Evolutionary conservation across 2,797 vertebrate genomes (phyloP).

Genomic region (Myioborus melanocephalus): DNA sequence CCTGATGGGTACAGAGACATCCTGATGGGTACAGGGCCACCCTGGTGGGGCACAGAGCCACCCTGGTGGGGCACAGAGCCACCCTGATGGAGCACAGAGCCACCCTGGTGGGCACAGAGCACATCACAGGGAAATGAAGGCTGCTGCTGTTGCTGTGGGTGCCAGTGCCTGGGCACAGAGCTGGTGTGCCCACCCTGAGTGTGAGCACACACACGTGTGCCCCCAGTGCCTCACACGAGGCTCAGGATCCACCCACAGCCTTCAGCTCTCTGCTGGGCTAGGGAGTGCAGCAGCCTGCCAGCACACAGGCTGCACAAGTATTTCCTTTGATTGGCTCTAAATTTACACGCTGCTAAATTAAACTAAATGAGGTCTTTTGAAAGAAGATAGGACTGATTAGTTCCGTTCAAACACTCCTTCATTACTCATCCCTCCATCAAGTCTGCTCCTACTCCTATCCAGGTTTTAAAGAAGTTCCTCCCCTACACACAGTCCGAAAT

Average conservation of each 20-base stretch:
- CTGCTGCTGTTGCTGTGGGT: neutral
- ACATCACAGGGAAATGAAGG: accelerated
- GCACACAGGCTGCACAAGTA: constrained; percentile 29
- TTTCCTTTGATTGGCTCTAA: constrained; percentile 63
- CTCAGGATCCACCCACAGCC: neutral
- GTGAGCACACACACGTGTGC: neutral
- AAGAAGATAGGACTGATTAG: constrained; percentile 69
- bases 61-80: neutral
- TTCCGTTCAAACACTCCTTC: constrained; percentile 63
- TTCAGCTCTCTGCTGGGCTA: neutral
- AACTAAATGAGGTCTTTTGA: constrained; percentile 59
- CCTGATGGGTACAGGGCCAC: neutral
- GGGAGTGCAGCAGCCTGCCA: constrained; percentile 1
- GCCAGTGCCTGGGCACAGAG: accelerated
- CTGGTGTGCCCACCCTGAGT: accelerated
- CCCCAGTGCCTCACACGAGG: neutral
- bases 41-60: neutral
- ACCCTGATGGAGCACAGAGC: no score
- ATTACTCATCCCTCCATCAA: constrained; percentile 66
- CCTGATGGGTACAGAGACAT: accelerated
- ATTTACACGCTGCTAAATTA: constrained; percentile 64
- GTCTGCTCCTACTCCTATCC: constrained; percentile 48
- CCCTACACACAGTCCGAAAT: neutral
- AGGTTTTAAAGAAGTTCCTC: constrained; percentile 52
- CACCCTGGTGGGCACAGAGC: accelerated